phyloP scores from a whole-genome alignment of 2,113 vertebrate genomes.

The Procavia capensis region DNA sequence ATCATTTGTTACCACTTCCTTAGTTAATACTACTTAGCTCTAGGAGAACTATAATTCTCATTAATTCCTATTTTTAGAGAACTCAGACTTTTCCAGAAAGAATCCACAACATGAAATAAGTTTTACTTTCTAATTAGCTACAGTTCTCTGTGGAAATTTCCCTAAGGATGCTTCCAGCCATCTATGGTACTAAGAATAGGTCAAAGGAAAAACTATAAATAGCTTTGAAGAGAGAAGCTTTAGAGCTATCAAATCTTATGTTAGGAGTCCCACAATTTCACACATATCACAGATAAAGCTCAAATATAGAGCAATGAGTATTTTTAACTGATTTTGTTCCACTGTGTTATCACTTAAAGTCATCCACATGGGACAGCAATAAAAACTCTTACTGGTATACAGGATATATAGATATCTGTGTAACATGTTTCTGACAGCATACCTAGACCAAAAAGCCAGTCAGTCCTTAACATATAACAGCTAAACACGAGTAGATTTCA shows the following conservation, averaged over 20 bases:
- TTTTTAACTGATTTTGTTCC: not conserved
- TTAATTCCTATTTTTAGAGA: slow-evolving; percentile 28
- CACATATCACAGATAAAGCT: not conserved
- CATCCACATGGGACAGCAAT: not conserved
- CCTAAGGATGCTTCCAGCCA: not conserved
- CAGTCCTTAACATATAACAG: not conserved
- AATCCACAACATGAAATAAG: slow-evolving; percentile 41
- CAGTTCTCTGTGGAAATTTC: slow-evolving; percentile 45
- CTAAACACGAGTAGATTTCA: not conserved
- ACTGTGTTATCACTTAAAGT: not conserved
- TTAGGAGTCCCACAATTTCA: not conserved
- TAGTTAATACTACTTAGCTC: slow-evolving; percentile 10
- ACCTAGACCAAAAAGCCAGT: not conserved
- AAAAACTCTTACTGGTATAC: not conserved
- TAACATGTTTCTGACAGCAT: not conserved
- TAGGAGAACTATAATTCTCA: not conserved
- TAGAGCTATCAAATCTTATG: not conserved
- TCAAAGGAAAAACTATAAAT: slow-evolving; percentile 24
- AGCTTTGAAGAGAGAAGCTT: not conserved
- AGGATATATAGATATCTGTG: not conserved
- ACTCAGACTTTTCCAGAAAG: slow-evolving; percentile 21
- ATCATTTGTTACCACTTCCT: not conserved
- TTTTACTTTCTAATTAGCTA: slow-evolving; percentile 44
- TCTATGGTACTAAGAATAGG: not conserved
- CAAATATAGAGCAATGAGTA: not conserved